These are phyloP conservation scores for Pocillopora damicornis DNA, from an alignment of 64 coral and sea anemone species.

Conservation along the genomic window DNA sequence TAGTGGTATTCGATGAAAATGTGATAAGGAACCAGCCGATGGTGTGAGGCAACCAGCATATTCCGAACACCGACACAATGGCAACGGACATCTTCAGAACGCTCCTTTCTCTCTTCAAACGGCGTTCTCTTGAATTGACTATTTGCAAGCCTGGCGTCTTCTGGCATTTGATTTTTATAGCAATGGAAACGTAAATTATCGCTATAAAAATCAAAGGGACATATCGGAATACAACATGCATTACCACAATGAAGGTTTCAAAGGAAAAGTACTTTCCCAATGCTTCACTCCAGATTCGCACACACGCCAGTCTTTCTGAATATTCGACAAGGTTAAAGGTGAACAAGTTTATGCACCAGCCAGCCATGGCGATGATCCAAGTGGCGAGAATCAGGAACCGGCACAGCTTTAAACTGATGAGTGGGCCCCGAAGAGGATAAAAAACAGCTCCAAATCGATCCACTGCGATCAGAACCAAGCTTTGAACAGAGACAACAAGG, in stretches of 20 bases:
- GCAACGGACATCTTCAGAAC: slow-evolving; percentile 17
- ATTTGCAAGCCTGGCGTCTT: neutral
- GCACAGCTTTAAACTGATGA: neutral
- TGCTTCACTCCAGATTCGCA: neutral
- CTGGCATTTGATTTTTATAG: neutral
- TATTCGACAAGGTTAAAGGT: neutral
- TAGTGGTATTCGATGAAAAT: neutral
- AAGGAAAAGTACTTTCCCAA: neutral
- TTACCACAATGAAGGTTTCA: neutral
- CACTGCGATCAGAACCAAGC: no score
- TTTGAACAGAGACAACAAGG: no score
- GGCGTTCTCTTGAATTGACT: neutral
- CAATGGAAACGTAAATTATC: slow-evolving; percentile 20
- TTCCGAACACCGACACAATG: neutral
- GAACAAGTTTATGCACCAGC: neutral
- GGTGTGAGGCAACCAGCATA: slow-evolving; percentile 14
- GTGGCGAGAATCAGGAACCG: neutral
- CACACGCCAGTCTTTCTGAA: neutral
- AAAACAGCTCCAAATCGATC: neutral
- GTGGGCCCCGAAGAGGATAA: neutral
- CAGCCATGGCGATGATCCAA: neutral
- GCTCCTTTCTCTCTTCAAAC: neutral
- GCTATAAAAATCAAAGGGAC: neutral
- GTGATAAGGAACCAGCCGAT: neutral
- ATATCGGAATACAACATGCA: neutral